These are phyloP conservation scores for Alviniconcha strummeri DNA, from an alignment of 2,888 invertebrate genomes.

Conservation along the genomic window DNA sequence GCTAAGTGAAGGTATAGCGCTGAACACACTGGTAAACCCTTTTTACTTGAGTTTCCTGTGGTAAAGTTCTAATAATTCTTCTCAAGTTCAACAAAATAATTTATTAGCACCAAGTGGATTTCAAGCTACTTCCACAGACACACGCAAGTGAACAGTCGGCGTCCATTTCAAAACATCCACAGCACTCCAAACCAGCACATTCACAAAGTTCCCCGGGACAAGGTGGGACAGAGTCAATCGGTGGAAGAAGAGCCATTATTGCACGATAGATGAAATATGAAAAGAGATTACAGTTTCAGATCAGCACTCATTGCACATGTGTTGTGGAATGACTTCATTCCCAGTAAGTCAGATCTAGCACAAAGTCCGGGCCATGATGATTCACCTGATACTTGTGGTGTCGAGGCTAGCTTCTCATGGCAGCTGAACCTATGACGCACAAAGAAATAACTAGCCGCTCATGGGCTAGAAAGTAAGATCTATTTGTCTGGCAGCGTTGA, in stretches of 20 bases:
- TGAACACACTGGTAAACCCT: too few relatives aligned
- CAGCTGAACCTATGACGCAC: constrained; percentile 7
- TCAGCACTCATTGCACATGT: constrained; percentile 11
- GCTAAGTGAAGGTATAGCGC: too few relatives aligned
- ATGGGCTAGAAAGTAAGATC: neutral
- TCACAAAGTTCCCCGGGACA: constrained; percentile 11
- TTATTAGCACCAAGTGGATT: too few relatives aligned
- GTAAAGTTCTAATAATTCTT: too few relatives aligned
- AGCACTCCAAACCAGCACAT: neutral
- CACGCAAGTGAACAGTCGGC: neutral
- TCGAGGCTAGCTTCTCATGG: constrained; percentile 1
- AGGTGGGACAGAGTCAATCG: constrained; percentile 24
- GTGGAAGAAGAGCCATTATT: constrained; percentile 26
- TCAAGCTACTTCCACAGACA: neutral
- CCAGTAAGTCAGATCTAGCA: neutral
- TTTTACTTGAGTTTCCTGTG: too few relatives aligned
- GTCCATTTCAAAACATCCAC: neutral
- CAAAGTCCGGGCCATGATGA: constrained; percentile 7
- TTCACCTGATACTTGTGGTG: constrained; percentile 6
- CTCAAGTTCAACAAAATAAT: too few relatives aligned
- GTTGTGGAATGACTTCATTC: neutral
- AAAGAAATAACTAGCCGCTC: neutral
- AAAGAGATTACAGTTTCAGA: constrained; percentile 1
- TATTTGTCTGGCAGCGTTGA: neutral
- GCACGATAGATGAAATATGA: constrained; percentile 6